Base-by-base conservation (phyloP, 2,888 invertebrate species). In the Drosophila algonquin region DNA sequence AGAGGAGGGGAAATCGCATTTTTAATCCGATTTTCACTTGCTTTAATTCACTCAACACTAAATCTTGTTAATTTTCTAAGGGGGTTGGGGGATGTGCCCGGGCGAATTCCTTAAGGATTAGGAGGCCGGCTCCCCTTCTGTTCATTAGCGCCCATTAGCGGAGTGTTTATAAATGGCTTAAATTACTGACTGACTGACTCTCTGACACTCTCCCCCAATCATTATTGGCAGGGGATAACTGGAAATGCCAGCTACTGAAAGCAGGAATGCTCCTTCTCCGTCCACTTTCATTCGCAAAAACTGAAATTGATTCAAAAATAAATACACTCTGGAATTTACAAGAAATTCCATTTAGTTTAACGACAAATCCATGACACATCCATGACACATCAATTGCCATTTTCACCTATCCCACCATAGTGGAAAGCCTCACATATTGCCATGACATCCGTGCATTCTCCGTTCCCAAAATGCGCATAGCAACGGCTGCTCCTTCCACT, bases 401-500 rank as follows among this genome's bases (percentile, higher is more conserved):
- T 55, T 55, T 63, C 18, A 24, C 24, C 24, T 27, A 27, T 27
- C 7, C 27, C 27, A 27, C 0, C 64, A 56, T 35, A 51, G 56
- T 18, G 27, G 24, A 27, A 27, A 27, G 27, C 27, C 27, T 32
- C 55, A 67, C 45, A 51, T 7, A 14, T 67, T 55, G 50, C 18
- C 45, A 14, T 65, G 65, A 55, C 65, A 63, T 62, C 45, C 50
- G 30, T 21, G 21, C 54, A 27, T 45, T 63, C 32, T 55, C 53
- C 45, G 46, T 40, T 45, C 44, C 44, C 45, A 18, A 45, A 67
- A 67, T 45, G 44, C n/a, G 50, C 55, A 55, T 35, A 54, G 44
- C 32, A 55, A 44, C 14, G 35, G 62, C 16, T 12, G 64, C 16
- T 12, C 32, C 18, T 14, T 53, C 18, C 35, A 35, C 21, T 16